A percentile compares a stretch with the other conserved stretches of the same genome.
phyloP scores from a whole-genome alignment of 35 echinoderm and acorn worm species.

The Stichopus chloronotus region DNA sequence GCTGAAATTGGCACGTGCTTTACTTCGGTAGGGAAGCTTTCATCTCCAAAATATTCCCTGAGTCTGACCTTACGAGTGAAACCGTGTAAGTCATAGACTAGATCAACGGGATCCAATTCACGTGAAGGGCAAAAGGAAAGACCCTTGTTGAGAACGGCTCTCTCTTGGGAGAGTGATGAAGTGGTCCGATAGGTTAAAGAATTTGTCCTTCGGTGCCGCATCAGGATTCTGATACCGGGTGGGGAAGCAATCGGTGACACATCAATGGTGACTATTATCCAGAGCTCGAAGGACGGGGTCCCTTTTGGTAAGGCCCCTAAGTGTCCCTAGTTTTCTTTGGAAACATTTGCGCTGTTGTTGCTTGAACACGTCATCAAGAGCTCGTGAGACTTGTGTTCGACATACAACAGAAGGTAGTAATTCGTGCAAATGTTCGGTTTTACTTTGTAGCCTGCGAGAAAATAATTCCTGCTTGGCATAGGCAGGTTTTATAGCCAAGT shows the following conservation, averaged over 20 bases:
- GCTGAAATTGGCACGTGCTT: not conserved
- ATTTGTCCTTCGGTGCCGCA: slow-evolving; percentile 33
- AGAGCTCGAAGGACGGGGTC: slow-evolving; percentile 16
- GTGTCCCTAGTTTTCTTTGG: slow-evolving; percentile 16
- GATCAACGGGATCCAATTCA: slow-evolving; percentile 21
- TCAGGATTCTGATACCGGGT: not conserved
- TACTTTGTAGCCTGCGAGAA: not conserved
- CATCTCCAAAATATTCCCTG: slow-evolving; percentile 37
- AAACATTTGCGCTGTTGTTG: slow-evolving; percentile 16
- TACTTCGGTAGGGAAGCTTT: not conserved
- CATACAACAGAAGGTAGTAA: not conserved
- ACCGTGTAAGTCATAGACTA: not conserved
- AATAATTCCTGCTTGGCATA: slow-evolving; percentile 45
- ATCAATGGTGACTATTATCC: slow-evolving; percentile 6
- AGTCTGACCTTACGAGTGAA: slow-evolving; percentile 37
- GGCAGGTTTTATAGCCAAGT: slow-evolving; percentile 13
- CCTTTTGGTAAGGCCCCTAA: slow-evolving; percentile 9
- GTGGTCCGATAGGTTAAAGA: slow-evolving; percentile 14
- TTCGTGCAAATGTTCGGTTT: not conserved
- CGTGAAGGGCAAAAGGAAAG: slow-evolving; percentile 50
- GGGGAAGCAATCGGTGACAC: slow-evolving; percentile 21
- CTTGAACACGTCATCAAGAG: not conserved
- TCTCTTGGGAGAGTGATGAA: not conserved
- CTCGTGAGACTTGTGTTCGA: not conserved
- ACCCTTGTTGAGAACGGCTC: slow-evolving; percentile 25